These are phyloP conservation scores for Phaenicophaeus curvirostris DNA, from an alignment of 2,797 vertebrate genomes.

Conservation along the genomic window DNA sequence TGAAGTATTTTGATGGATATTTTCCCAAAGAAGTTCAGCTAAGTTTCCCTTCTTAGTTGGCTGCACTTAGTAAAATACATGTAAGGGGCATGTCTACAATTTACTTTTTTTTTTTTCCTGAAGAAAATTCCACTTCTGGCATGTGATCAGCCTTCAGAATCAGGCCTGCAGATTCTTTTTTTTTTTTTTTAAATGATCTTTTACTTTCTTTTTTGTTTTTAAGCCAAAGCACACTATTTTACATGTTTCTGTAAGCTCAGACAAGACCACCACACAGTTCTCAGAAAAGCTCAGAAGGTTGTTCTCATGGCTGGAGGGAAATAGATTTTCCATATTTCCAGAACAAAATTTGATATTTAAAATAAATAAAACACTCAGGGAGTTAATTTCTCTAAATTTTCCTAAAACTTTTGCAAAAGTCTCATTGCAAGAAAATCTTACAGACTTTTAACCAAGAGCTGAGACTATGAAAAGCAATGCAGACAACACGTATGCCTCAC, in stretches of 20 bases:
- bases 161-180: neutral
- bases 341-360: neutral
- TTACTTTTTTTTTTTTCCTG: neutral
- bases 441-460: neutral
- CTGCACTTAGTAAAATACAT: neutral
- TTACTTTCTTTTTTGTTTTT: neutral
- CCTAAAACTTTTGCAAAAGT: neutral
- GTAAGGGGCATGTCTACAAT: neutral
- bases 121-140: neutral
- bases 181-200: neutral
- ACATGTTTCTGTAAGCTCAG: neutral
- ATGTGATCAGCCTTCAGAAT: neutral
- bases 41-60: neutral
- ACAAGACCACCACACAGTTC: neutral
- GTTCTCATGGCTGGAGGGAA: neutral
- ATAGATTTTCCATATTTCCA: neutral
- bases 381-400: neutral
- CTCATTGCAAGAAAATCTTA: neutral
- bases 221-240: neutral
- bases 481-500: accelerated
- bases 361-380: neutral
- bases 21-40: neutral
- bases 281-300: neutral
- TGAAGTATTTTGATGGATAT: neutral
- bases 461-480: neutral